Evolutionary conservation across 2,888 invertebrate species (phyloP), one percentile per base, ranked within the genome.

Genomic region (Meliscaeva auricollis): DNA sequence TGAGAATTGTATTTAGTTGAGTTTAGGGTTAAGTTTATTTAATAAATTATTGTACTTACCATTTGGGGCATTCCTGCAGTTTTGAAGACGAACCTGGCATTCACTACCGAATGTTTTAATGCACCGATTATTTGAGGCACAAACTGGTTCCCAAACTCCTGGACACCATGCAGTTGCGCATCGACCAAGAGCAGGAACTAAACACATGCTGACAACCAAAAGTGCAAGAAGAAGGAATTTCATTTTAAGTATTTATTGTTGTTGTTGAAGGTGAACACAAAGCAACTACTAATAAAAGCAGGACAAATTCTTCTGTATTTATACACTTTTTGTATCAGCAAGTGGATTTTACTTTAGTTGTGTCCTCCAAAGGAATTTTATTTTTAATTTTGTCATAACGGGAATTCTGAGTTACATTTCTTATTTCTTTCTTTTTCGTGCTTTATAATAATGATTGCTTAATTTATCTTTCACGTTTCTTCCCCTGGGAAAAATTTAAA

Each of bases 61-160:
- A 1, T 15, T 68, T 15, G 22, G 13, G 1, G 1, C 0, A 2
- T 11, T 13, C 3, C 35, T 41, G 17, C 79, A 79, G 30, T 79
- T 79, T 15, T 26, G 32, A n/a, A 60, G 9, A 0, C 44, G 50
- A 8, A 79, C 9, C 26, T 52, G 8, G 20, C 79, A 79, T 9
- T 22, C 30, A 41, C 73, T 79, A 17, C 44, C 9, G 26, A 79
- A 79, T 11, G 20, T 15, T 26, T 60, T 38, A n/a, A 79, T 22
- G 26, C 68, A 68, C 7, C 17, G 26, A 7, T 58, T 52, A 17
- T 73, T 73, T 1, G 73, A 50, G 5, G 58, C 79, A 7, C 79
- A 79, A 4, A 79, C 79, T 26, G 79, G 79, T 8, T 50, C 2
- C 50, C 79, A 79, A 9, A 6, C 3, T 15, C 30, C 26, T 26